A percentile compares a stretch with the other conserved stretches of the same genome.
These are phyloP conservation scores for Maniola jurtina DNA, from an alignment of 1,140 invertebrate genomes.

Conservation along the genomic window DNA sequence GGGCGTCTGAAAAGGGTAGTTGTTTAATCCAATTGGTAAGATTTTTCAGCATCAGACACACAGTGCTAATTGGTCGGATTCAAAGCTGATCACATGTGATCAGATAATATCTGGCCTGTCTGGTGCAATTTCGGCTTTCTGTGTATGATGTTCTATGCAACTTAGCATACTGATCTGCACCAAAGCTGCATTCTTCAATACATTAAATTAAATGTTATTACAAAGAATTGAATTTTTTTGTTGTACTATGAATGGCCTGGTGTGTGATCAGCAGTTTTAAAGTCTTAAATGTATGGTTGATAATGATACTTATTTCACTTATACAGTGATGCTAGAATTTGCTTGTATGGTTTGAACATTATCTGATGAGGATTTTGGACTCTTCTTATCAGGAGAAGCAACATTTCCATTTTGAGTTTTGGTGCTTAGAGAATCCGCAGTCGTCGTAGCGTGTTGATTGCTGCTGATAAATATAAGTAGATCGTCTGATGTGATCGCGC, in stretches of 20 bases:
- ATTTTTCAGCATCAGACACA: no score
- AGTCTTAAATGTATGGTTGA: neutral
- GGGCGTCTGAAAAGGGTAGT: no score
- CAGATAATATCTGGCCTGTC: no score
- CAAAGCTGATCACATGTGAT: no score
- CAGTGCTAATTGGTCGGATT: no score
- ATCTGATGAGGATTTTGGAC: neutral
- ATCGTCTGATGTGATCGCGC: slow-evolving; percentile 54
- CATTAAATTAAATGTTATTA: no score
- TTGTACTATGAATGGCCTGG: neutral
- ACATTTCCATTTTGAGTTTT: slow-evolving; percentile 9
- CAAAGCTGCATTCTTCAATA: no score
- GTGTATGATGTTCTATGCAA: no score
- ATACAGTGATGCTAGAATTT: slow-evolving; percentile 1
- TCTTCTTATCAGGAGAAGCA: neutral
- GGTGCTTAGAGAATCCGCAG: neutral
- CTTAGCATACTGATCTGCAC: no score
- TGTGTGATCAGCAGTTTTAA: neutral
- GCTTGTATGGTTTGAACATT: neutral
- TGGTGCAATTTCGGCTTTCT: no score
- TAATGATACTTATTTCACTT: neutral
- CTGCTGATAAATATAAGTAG: slow-evolving; percentile 40
- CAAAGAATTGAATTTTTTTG: no score
- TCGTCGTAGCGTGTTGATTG: slow-evolving; percentile 29
- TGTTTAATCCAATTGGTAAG: no score